phyloP scores from a whole-genome alignment of 2,113 vertebrate species.

The Corvus moneduloides region DNA sequence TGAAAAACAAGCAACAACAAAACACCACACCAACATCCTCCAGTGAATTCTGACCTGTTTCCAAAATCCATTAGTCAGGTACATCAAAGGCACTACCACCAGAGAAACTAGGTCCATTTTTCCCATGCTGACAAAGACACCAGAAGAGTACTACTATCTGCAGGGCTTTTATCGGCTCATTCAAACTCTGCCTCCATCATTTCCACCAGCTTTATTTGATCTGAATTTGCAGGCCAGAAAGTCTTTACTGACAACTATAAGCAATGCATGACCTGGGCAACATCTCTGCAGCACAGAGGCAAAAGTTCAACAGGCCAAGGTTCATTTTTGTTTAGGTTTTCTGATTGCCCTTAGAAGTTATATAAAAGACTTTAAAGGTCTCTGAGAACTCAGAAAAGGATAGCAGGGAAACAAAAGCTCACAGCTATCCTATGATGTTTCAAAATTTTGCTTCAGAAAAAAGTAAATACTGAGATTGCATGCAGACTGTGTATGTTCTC shows the following conservation, averaged over 20 bases:
- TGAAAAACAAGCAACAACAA: not conserved
- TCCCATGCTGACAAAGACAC: not conserved
- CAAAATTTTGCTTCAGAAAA: not conserved
- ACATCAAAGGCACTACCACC: not conserved
- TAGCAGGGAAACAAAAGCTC: not conserved
- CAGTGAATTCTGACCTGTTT: not conserved
- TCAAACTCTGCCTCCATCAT: not conserved
- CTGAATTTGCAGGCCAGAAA: not conserved
- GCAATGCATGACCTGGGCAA: not conserved
- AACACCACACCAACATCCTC: not conserved
- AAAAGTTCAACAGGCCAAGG: not conserved
- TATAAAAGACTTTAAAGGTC: not conserved
- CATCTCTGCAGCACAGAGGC: not conserved
- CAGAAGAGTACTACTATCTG: not conserved
- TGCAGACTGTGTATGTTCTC: not conserved
- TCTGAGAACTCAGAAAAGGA: not conserved
- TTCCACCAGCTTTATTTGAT: conserved; percentile 27
- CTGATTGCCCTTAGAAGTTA: not conserved
- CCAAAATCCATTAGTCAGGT: not conserved
- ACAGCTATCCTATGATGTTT: not conserved
- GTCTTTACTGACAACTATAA: not conserved
- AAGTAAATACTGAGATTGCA: not conserved
- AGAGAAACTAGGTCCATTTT: not conserved
- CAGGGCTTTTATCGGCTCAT: not conserved
- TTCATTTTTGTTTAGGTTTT: not conserved